Evolutionary conservation across 2,888 invertebrate species (phyloP).

Genomic region (Spisula solida): DNA sequence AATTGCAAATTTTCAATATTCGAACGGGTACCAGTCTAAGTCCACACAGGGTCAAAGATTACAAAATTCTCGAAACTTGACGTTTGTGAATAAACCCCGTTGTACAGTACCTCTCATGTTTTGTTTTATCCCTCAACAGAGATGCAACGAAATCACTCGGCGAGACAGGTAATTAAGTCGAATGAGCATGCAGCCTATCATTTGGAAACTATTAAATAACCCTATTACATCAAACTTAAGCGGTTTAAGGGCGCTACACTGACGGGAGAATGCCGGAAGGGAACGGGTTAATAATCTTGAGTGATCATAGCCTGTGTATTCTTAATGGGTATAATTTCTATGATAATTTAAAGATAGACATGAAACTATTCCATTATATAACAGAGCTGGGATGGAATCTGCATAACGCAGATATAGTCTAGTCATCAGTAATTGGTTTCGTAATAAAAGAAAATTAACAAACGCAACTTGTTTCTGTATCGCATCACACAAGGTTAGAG

Average conservation of each 20-base stretch:
- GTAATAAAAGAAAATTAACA: no score
- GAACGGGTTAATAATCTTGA: background rate
- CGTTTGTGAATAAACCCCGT: no score
- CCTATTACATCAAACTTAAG: background rate
- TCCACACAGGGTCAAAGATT: no score
- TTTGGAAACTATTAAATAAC: background rate
- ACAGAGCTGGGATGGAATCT: background rate
- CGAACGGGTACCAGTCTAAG: no score
- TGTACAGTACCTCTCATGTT: no score
- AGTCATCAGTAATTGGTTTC: no score
- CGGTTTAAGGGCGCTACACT: background rate
- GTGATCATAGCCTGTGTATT: background rate
- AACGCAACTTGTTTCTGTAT: no score
- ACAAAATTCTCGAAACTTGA: no score
- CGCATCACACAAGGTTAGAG: no score
- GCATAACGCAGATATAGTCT: no score
- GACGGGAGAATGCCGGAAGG: background rate
- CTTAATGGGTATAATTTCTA: background rate
- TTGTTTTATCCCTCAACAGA: no score
- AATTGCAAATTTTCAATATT: no score
- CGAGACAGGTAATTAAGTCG: background rate
- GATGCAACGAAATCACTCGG: background rate
- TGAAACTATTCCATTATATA: background rate
- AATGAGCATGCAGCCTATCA: background rate
- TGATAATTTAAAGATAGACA: background rate